phyloP scores from a whole-genome alignment of 2,797 vertebrate species.

The Enteromius fasciolatus region DNA sequence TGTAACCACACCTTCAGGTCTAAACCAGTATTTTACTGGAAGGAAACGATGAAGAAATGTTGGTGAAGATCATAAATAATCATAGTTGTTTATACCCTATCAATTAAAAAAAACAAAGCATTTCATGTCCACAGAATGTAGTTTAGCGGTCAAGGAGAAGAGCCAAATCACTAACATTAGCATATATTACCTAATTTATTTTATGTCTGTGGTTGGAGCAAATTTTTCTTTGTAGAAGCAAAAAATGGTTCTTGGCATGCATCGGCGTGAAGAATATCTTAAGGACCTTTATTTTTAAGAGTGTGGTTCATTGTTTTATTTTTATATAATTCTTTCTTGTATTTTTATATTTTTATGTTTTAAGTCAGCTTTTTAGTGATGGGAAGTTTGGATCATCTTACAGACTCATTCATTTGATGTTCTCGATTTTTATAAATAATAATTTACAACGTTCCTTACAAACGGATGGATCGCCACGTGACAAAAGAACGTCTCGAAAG shows the following conservation, averaged over 20 bases:
- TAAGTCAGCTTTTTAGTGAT: not conserved
- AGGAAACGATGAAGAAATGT: not conserved
- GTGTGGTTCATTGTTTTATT: no score
- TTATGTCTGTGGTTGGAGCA: not conserved
- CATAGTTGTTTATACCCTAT: not conserved
- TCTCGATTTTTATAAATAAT: no score
- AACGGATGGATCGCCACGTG: no score
- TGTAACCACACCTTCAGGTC: constrained; percentile 21
- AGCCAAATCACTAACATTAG: not conserved
- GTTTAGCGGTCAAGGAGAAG: not conserved
- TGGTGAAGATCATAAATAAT: not conserved
- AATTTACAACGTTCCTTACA: no score
- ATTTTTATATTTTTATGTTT: not conserved
- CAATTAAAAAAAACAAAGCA: not conserved
- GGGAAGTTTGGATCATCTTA: no score
- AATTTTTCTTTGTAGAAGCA: not conserved
- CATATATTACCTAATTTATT: not conserved
- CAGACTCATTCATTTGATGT: no score
- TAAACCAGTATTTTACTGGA: not conserved
- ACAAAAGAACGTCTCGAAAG: no score
- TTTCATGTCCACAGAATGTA: not conserved
- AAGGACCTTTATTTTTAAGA: no score
- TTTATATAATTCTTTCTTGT: not conserved
- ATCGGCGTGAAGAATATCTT: no score
- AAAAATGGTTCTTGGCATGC: no score